Base-by-base conservation (phyloP, 1,140 invertebrate species). In the Diprion similis region DNA sequence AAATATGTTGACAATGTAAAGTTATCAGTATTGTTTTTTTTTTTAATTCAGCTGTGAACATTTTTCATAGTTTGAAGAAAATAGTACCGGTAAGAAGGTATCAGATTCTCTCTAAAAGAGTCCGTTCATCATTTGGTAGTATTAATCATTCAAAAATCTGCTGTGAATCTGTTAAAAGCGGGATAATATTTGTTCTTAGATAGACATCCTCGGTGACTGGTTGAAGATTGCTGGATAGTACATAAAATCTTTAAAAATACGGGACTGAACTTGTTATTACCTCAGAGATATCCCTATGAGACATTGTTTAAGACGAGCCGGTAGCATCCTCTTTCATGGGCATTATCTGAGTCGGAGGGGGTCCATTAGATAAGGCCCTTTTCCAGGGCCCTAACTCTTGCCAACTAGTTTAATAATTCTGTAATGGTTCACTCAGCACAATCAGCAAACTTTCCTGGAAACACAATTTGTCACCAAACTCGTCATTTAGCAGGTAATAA, bases 241-340 rank as follows among this genome's bases (percentile, higher is more conserved):
- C 11, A 59, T 59, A 15, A 37, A 37, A 59, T 59, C 4, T 6
- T 59, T 8, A 59, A 59, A 59, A 75, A 19, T 46, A 66, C 19
- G 9, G 66, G 10, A 72, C 37, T 46, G 1, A 48, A 68, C 15
- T 59, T 48, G 10, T 13, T 70, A 73, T 85, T 86, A 89, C 89
- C 89, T 89, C 88, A 77, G 87, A 89, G 83, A 89, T 89, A 86
- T 89, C 89, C 82, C 89, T 85, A 80, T 89, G 89, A 84, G 89
- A 89, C 89, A 89, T 89, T 82, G 82, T 78, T 86, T 84, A 86
- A 80, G 75, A 79, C 80, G 81, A 80, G 81, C 79, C 80, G 80
- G 83, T 82, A 76, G 82, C 85, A 87, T 87, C 81, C 84, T 85
- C 81, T 78, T 80, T 79, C 78, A 77, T 80, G 80, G 81, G 84